phyloP scores from a whole-genome alignment of 2,888 invertebrate genomes.

The Conomelus anceps region DNA sequence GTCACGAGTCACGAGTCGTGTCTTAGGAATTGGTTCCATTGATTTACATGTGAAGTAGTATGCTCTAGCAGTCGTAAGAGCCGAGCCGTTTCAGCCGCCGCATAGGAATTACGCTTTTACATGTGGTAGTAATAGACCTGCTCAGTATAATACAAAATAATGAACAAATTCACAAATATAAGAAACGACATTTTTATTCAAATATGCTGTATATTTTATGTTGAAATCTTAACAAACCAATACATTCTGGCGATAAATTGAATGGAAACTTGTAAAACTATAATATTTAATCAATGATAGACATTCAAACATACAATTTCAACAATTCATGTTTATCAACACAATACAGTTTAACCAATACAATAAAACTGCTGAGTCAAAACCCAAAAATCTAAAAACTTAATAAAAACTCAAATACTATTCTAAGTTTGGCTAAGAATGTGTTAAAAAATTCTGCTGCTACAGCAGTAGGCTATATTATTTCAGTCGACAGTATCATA shows the following conservation, averaged over 20 bases:
- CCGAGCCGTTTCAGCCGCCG: too few species aligned
- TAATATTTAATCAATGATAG: not conserved
- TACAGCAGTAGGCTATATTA: too few species aligned
- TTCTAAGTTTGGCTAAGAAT: too few species aligned
- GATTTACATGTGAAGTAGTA: too few species aligned
- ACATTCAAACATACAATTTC: not conserved
- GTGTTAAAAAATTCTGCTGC: too few species aligned
- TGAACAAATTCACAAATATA: not conserved
- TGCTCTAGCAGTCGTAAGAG: too few species aligned
- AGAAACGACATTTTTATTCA: not conserved
- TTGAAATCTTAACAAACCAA: not conserved
- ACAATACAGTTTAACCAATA: not conserved
- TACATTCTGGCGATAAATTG: not conserved
- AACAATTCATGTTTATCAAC: not conserved
- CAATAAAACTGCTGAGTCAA: not conserved
- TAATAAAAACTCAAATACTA: not conserved
- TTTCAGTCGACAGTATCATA: too few species aligned
- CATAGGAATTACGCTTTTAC: too few species aligned
- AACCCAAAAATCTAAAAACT: not conserved
- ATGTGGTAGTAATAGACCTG: too few species aligned
- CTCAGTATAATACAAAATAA: too few species aligned
- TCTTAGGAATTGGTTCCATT: too few species aligned
- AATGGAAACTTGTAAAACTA: not conserved
- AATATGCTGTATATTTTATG: not conserved
- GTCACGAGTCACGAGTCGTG: too few species aligned